phyloP scores from a whole-genome alignment of 2,113 vertebrate genomes.

The Vanacampus margaritifer region DNA sequence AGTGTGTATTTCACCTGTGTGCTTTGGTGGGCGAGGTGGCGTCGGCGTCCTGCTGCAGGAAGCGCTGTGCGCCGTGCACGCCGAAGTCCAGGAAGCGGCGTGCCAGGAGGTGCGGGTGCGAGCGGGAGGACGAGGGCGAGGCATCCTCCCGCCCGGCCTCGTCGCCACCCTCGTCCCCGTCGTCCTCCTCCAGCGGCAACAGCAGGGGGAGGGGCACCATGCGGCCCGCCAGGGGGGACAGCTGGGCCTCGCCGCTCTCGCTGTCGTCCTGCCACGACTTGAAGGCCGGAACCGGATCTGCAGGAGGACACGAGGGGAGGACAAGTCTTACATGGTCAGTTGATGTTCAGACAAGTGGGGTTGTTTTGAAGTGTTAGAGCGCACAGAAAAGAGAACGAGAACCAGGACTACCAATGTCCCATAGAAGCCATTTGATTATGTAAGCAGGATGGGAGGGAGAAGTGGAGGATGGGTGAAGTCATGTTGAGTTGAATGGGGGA shows the following conservation, averaged over 20 bases:
- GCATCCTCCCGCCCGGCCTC: slow-evolving; percentile 72
- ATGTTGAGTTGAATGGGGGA: slow-evolving; percentile 34
- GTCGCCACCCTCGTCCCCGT: slow-evolving; percentile 69
- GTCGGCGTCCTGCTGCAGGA: slow-evolving; percentile 86
- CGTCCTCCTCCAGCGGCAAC: slow-evolving; percentile 83
- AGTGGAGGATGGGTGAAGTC: background rate
- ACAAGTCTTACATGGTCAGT: background rate
- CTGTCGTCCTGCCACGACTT: slow-evolving; percentile 94
- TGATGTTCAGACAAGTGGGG: background rate
- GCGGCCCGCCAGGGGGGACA: slow-evolving; percentile 93
- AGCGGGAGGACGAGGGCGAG: slow-evolving; percentile 59
- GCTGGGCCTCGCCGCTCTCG: slow-evolving; percentile 91
- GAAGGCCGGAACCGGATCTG: slow-evolving; percentile 92
- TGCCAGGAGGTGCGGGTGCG: slow-evolving; percentile 79
- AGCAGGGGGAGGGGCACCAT: slow-evolving; percentile 84
- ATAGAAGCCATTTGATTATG: background rate
- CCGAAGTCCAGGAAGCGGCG: slow-evolving; percentile 92
- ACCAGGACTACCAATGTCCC: too few relatives aligned
- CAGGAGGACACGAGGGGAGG: slow-evolving; percentile 33
- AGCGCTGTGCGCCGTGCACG: slow-evolving; percentile 83
- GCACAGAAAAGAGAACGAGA: background rate
- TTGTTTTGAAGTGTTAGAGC: background rate
- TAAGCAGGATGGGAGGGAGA: slow-evolving; percentile 8
- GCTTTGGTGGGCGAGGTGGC: slow-evolving; percentile 86
- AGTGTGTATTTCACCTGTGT: slow-evolving; percentile 73